Conservation (phyloP, 2,113 vertebrate species). For the Condylura cristata region DNA sequence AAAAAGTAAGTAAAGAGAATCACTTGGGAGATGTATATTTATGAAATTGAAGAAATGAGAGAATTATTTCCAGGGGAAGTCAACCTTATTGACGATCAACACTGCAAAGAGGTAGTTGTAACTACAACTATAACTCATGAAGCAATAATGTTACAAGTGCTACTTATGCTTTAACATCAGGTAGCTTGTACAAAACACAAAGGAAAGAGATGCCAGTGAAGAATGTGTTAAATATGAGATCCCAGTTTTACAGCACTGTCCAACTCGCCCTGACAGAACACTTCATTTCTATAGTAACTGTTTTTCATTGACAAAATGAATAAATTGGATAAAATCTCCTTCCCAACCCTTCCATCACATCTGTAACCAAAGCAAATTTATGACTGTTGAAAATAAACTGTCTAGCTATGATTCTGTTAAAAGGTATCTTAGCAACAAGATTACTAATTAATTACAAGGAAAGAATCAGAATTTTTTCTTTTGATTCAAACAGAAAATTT, state of each 20-base stretch:
- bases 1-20: background rate
- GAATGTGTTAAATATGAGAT: background rate
- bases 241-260: background rate
- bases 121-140: background rate
- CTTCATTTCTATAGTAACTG: background rate
- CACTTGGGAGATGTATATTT: background rate
- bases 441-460: background rate
- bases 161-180: background rate
- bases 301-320: conserved; percentile 5
- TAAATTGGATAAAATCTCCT: background rate
- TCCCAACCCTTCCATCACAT: background rate
- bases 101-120: background rate
- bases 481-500: background rate
- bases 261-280: background rate
- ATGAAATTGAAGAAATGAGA: background rate
- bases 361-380: background rate
- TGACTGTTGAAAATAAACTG: background rate
- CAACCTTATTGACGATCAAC: background rate
- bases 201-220: background rate
- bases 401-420: background rate
- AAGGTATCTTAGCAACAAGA: background rate
- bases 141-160: background rate
- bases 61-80: background rate
- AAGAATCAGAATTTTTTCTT: background rate
- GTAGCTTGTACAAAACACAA: background rate